Evolutionary conservation across 1,140 invertebrate genomes (phyloP).

Genomic region (Copidosoma floridanum): DNA sequence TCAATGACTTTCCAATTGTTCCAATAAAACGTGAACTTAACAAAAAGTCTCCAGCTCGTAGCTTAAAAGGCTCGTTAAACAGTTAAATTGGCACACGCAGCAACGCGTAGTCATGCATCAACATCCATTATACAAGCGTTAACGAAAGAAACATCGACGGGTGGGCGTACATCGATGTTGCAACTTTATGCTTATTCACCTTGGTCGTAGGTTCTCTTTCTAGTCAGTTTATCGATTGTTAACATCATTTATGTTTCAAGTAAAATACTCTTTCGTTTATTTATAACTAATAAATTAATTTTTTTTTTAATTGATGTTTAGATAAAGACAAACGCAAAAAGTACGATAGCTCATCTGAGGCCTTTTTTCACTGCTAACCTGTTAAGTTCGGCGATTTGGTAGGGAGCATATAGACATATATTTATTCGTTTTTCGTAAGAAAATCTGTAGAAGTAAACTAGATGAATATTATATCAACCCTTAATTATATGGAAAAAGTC

Average conservation of each 20-base stretch:
- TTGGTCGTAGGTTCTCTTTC: neutral
- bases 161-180: neutral
- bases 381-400: too few relatives aligned
- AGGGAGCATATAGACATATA: too few relatives aligned
- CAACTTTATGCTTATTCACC: neutral
- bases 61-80: slow-evolving; percentile 8
- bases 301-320: neutral
- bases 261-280: neutral
- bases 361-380: too few relatives aligned
- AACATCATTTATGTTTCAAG: neutral
- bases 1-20: neutral
- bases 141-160: neutral
- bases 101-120: neutral
- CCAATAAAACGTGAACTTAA: neutral
- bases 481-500: too few relatives aligned
- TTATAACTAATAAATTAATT: too few relatives aligned
- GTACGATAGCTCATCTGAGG: too few relatives aligned
- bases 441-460: too few relatives aligned
- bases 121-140: slow-evolving; percentile 11
- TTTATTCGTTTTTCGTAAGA: too few relatives aligned
- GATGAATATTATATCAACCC: too few relatives aligned
- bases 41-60: slow-evolving; percentile 10
- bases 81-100: slow-evolving; percentile 3
- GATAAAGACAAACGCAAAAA: neutral
- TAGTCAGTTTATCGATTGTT: neutral